phyloP scores from a whole-genome alignment of 2,113 vertebrate species.

The Lasiurus borealis region DNA sequence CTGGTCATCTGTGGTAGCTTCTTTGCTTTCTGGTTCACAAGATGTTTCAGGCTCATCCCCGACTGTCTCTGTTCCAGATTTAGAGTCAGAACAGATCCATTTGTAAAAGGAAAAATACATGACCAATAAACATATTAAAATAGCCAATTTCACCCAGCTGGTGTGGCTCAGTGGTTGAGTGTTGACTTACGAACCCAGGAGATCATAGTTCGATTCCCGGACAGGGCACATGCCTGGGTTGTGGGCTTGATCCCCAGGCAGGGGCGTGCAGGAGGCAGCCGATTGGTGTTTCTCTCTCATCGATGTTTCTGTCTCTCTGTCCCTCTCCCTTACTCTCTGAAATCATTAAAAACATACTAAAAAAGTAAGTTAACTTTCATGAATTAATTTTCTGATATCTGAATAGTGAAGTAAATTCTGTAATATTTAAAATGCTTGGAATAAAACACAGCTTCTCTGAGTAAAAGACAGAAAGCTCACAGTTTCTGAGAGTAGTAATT shows the following conservation, averaged over 20 bases:
- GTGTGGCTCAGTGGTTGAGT: too few species aligned
- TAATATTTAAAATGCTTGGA: conserved; percentile 50
- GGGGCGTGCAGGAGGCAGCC: too few species aligned
- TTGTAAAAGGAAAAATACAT: conserved; percentile 23
- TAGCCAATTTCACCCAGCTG: background rate
- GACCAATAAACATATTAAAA: conserved; percentile 6
- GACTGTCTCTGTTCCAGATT: conserved; percentile 26
- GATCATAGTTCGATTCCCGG: too few species aligned
- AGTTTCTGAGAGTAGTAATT: conserved; percentile 14
- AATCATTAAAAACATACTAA: too few species aligned
- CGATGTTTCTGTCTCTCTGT: too few species aligned
- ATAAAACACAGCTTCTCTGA: conserved; percentile 3
- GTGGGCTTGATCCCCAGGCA: too few species aligned
- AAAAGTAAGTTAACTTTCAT: background rate
- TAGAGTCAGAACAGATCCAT: background rate
- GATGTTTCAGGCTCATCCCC: background rate
- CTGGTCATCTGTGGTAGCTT: background rate
- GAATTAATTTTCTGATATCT: conserved; percentile 20
- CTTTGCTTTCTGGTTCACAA: background rate
- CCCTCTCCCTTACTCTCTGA: too few species aligned
- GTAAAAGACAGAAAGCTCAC: background rate
- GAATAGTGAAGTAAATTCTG: conserved; percentile 44
- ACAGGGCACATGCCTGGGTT: too few species aligned
- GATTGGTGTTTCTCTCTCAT: too few species aligned
- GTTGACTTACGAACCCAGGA: too few species aligned